A percentile compares a stretch with the other conserved stretches of the same genome.
Conservation (phyloP, 2,113 vertebrate species). For the Erinaceus europaeus region DNA sequence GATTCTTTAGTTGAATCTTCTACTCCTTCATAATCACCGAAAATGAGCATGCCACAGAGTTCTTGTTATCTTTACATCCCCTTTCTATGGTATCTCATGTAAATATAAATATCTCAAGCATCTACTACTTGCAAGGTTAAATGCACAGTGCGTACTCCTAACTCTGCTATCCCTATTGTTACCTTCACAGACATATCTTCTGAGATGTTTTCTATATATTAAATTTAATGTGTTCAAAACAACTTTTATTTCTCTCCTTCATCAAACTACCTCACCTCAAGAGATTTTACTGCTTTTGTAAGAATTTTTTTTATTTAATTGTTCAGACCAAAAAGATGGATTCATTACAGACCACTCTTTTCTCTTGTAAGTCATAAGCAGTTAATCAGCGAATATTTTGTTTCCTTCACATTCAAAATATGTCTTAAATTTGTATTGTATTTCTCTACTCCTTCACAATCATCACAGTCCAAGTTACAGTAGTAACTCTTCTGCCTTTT, state of each 20-base stretch:
- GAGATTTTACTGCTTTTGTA: neutral
- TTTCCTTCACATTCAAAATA: neutral
- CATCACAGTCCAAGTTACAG: neutral
- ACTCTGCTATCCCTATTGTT: neutral
- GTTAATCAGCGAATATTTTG: neutral
- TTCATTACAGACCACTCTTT: neutral
- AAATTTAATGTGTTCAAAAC: neutral
- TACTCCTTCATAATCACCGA: neutral
- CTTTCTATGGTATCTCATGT: neutral
- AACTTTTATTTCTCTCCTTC: neutral
- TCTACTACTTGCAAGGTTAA: neutral
- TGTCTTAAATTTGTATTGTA: neutral
- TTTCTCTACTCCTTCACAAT: neutral
- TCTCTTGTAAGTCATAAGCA: neutral
- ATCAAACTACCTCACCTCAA: neutral
- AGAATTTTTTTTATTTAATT: neutral
- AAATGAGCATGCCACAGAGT: neutral
- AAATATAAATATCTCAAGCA: neutral
- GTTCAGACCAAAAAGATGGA: neutral
- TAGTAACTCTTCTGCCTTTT: neutral
- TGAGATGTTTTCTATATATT: neutral
- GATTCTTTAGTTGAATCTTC: neutral
- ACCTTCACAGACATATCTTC: neutral
- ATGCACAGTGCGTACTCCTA: neutral
- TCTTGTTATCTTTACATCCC: neutral